These are phyloP conservation scores for Hermetia illucens DNA, from an alignment of 1,140 invertebrate species.

Conservation along the genomic window DNA sequence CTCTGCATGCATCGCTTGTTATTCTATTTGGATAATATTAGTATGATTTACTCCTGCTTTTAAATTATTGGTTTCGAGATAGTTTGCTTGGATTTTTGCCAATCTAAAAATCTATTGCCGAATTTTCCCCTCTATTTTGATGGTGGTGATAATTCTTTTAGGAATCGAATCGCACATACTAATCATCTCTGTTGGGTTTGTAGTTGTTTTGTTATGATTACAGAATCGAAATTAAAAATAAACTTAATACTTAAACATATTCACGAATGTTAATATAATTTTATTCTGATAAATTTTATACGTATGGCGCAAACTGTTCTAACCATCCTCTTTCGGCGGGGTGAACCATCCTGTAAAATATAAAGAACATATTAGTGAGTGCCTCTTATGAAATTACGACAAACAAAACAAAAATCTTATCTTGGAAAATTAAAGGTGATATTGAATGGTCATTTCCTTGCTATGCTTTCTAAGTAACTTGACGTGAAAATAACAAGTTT, in stretches of 20 bases:
- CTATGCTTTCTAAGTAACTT: no score
- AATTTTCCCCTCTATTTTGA: not conserved
- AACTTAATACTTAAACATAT: constrained; percentile 1
- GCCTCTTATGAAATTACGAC: not conserved
- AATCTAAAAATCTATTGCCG: not conserved
- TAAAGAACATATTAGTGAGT: constrained; percentile 6
- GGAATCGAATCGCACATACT: no score
- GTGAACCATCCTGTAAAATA: constrained; percentile 65
- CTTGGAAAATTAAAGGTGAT: no score
- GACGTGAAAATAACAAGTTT: no score
- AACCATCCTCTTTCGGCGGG: constrained; percentile 76
- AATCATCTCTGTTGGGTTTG: not conserved
- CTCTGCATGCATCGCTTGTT: no score
- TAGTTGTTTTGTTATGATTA: not conserved
- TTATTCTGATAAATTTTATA: not conserved
- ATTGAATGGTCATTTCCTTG: no score
- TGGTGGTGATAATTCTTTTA: not conserved
- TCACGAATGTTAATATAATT: not conserved
- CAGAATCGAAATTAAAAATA: not conserved
- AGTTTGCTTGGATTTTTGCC: not conserved
- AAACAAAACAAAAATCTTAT: constrained; percentile 2
- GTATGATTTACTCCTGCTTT: not conserved
- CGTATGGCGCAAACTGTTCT: constrained; percentile 30
- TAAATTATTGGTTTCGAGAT: not conserved
- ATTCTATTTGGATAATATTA: no score